Evolutionary conservation across 2,888 invertebrate species (phyloP), one percentile per base, ranked within the genome.

Genomic region (Cryptocephalus primarius): DNA sequence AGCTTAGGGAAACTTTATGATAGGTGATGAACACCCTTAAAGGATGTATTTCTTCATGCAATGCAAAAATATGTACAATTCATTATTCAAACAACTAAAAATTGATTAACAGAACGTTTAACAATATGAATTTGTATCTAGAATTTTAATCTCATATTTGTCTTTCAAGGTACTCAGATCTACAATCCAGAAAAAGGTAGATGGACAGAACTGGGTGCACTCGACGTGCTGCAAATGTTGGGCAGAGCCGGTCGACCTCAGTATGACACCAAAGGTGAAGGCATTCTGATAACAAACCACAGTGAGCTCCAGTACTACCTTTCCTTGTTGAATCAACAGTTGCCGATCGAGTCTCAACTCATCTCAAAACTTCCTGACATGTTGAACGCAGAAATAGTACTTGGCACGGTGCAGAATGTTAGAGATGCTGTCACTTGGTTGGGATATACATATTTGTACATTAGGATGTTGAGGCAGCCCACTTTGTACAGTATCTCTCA

Each of bases 141-240:
- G n/a, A n/a, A n/a, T n/a, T n/a, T n/a, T 36, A 36, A 56, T 54
- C 39, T 51, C 50, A 43, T 97, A 6, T 36, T 12, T 31, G 2
- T 40, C 31, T 9, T 40, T 40, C 13, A 9, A 40, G 40, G 97
- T 22, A 99, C 99, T 0, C 94, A 97, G 68, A 88, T 99, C 46
- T 99, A 99, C 71, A 95, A 88, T 64, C 94, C 99, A 0, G 97
- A 99, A 70, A 94, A 94, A 67, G 99, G 99, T 0, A 78, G 95
- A 47, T 99, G 99, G 99, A 89, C 91, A 1, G 99, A 99, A 70
- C 73, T 99, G 39, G 92, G 97, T 4, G 96, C 97, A 2, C 73
- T 99, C 31, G 99, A 99, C 72, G 96, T 99, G 11, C 76, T 99
- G 50, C 97, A 95, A 76, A 99, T 99, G 97, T 71, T 99, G 66